Evolutionary conservation across 1,140 invertebrate species (phyloP).

Genomic region (Drosophila kanapiae): DNA sequence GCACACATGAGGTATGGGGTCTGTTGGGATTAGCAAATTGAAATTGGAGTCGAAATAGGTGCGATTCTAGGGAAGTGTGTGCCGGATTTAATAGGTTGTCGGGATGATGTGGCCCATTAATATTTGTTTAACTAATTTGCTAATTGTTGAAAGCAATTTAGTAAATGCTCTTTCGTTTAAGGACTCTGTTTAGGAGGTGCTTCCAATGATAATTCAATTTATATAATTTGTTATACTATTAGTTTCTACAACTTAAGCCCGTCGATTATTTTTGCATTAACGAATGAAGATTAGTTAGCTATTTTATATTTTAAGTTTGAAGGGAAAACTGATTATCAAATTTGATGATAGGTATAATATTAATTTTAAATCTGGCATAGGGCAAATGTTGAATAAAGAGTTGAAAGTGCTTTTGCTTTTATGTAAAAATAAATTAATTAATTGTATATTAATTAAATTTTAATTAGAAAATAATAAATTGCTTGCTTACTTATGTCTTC

Average conservation of each 20-base stretch:
- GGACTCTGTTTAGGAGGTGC: not conserved
- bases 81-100: slow-evolving; percentile 6
- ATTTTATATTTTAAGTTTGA: too few relatives aligned
- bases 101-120: slow-evolving; percentile 3
- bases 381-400: too few relatives aligned
- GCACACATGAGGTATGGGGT: not conserved
- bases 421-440: too few relatives aligned
- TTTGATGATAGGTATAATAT: too few relatives aligned
- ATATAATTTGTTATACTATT: not conserved
- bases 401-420: too few relatives aligned
- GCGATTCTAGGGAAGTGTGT: slow-evolving; percentile 1
- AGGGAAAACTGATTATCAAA: too few relatives aligned
- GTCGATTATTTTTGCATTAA: not conserved
- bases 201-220: not conserved
- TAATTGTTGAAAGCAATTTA: slow-evolving; percentile 18
- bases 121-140: slow-evolving; percentile 17
- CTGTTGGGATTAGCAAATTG: slow-evolving; percentile 24
- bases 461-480: too few relatives aligned
- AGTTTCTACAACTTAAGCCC: not conserved
- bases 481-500: not conserved
- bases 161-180: not conserved
- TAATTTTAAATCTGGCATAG: too few relatives aligned
- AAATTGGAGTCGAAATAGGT: slow-evolving; percentile 26
- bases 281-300: not conserved
- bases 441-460: too few relatives aligned